Evolutionary conservation across 2,888 invertebrate genomes (phyloP).

Genomic region (Leptarthrus brevirostris): DNA sequence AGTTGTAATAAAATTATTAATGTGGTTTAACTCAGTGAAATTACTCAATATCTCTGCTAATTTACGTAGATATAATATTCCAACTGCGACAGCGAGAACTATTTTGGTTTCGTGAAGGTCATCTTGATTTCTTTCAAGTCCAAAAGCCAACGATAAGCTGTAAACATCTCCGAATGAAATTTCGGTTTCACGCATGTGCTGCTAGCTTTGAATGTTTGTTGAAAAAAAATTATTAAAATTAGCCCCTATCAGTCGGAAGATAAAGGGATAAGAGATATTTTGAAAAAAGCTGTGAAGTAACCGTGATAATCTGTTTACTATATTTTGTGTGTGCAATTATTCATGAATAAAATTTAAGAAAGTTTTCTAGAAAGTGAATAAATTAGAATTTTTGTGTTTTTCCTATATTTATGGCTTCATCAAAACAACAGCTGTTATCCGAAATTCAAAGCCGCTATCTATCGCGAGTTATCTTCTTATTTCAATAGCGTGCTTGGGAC

Average conservation of each 20-base stretch:
- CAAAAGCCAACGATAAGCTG: background rate
- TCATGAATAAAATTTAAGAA: background rate
- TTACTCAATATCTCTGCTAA: background rate
- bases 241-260: background rate
- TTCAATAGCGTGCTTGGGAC: background rate
- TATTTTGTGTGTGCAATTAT: background rate
- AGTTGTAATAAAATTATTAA: background rate
- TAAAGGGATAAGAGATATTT: no score
- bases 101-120: background rate
- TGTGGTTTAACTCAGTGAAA: constrained; percentile 6
- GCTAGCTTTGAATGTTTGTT: background rate
- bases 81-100: background rate
- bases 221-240: background rate
- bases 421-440: no score
- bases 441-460: no score
- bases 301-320: constrained; percentile 5
- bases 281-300: no score
- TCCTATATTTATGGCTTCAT: no score
- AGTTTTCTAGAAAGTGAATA: background rate
- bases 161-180: background rate
- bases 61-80: background rate
- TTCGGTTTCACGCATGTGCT: constrained; percentile 12
- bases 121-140: background rate
- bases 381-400: no score
- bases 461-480: constrained; percentile 16